These are phyloP conservation scores for Paramormyrops hopkinsi DNA, from an alignment of 2,797 vertebrate species.

Conservation along the genomic window DNA sequence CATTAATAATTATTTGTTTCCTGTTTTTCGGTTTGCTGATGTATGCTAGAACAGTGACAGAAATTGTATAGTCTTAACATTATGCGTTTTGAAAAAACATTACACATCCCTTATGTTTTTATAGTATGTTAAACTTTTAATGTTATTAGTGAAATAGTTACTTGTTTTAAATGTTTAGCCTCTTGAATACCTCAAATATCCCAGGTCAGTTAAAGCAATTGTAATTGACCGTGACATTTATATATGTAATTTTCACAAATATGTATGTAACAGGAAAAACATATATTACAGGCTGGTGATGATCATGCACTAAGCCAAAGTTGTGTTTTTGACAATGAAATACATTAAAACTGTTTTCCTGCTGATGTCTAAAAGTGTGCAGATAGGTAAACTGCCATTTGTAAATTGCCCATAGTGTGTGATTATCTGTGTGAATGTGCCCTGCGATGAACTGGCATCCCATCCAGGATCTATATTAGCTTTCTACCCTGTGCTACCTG, in stretches of 20 bases:
- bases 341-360: not conserved
- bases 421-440: not conserved
- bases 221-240: not conserved
- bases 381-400: not conserved
- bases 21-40: not conserved
- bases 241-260: not conserved
- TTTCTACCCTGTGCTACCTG: not conserved
- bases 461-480: not conserved
- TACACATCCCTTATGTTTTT: not conserved
- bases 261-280: not conserved
- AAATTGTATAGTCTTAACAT: not conserved
- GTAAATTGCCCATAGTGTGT: not conserved
- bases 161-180: not conserved
- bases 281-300: not conserved
- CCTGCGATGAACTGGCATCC: not conserved
- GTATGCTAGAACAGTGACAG: not conserved
- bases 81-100: not conserved
- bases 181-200: not conserved
- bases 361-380: not conserved
- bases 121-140: not conserved
- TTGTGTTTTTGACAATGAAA: not conserved
- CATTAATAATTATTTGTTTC: not conserved
- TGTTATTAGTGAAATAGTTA: not conserved
- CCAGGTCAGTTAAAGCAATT: not conserved
- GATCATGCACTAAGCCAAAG: not conserved